Evolutionary conservation across 2,888 invertebrate genomes (phyloP), one percentile per base, ranked within the genome.

Genomic region (Rhimphoctona megacephalus): DNA sequence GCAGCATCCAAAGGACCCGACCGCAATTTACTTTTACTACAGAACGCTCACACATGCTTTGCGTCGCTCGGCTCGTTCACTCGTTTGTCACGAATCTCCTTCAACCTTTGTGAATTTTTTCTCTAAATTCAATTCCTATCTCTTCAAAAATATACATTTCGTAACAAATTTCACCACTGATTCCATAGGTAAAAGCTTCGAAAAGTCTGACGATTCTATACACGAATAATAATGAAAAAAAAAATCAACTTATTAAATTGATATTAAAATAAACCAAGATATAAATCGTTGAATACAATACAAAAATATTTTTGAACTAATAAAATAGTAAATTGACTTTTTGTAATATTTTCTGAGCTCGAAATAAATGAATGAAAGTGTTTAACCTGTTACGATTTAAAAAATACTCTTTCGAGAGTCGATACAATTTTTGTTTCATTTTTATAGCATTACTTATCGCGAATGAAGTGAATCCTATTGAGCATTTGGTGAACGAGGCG

Each of bases 21-120:
- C 88, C 87, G 84, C 89, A 54, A 46, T 67, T 67, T 91, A 91
- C 89, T 89, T 91, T 91, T 89, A 88, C 90, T 90, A 91, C 90
- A 90, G 92, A 90, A 90, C 89, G 90, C 90, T 91, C 92, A 91
- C 92, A 93, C 91, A 92, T 91, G 92, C 91, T 91, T 92, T 91
- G 92, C 91, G 85, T 73, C 74, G 90, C 90, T 90, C 89, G 91
- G 90, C 90, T 91, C 90, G 90, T 89, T 88, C 72, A 39, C 73
- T 73, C 78, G 39, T 79, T 61, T 46, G 6, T 69, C 69, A 11
- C 43, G 43, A 43, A 14, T 43, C 43, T 43, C 14, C 43, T 43
- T 14, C 14, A 14, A 2, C 43, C 14, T 11, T 14, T 14, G 2
- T 11, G 0, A 11, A 14, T 43, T 43, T 9, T 43, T 43, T 43